Conservation (phyloP, 2,888 invertebrate species). For the Venustoraphidia nigricollis region DNA sequence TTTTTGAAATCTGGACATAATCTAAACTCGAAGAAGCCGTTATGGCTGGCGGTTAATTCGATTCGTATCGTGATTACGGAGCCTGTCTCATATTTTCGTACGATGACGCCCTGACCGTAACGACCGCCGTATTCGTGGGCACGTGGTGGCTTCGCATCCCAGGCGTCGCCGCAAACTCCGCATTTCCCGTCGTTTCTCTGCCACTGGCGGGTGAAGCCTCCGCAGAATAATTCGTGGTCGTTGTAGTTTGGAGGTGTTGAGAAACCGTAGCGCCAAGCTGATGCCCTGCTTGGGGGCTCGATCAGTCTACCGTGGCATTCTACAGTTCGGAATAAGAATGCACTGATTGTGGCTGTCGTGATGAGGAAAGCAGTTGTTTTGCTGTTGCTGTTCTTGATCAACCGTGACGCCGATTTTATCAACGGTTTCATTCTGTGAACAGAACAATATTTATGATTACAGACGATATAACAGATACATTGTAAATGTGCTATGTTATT, state of each 20-base stretch:
- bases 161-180: constrained; percentile 76
- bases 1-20: constrained; percentile 58
- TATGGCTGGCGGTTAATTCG: constrained; percentile 77
- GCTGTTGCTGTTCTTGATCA: not conserved
- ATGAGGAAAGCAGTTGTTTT: too few relatives aligned
- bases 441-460: too few relatives aligned
- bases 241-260: constrained; percentile 79
- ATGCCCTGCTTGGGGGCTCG: constrained; percentile 75
- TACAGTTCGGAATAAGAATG: constrained; percentile 19
- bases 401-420: not conserved
- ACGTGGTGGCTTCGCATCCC: constrained; percentile 55
- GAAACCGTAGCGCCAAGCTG: constrained; percentile 82
- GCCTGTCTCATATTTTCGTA: constrained; percentile 57
- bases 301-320: constrained; percentile 57
- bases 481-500: too few relatives aligned
- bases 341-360: too few relatives aligned
- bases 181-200: constrained; percentile 68
- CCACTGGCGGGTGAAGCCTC: constrained; percentile 75
- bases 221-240: constrained; percentile 78
- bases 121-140: constrained; percentile 72
- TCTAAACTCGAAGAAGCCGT: constrained; percentile 74
- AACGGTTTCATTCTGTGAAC: not conserved
- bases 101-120: constrained; percentile 69
- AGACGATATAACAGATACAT: too few relatives aligned
- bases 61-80: constrained; percentile 56